A percentile compares a stretch with the other conserved stretches of the same genome.
Evolutionary conservation across 1,140 invertebrate species (phyloP).

Genomic region (Drosophila lowei): DNA sequence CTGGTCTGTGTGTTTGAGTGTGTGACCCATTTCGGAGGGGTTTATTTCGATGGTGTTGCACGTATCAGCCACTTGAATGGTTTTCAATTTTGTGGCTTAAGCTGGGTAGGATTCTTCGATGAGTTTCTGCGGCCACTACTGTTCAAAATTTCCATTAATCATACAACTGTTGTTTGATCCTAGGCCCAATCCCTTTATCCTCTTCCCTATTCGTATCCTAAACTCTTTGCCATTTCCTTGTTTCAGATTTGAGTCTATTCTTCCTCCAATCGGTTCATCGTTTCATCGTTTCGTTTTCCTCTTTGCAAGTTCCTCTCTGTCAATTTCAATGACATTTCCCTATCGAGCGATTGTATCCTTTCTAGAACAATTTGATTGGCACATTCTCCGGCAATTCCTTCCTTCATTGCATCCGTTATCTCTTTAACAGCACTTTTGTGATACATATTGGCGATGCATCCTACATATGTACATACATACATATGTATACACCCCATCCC

Average conservation of each 20-base stretch:
- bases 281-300: neutral
- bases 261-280: too few relatives aligned
- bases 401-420: conserved; percentile 1
- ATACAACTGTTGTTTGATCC: too few relatives aligned
- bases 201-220: too few relatives aligned
- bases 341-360: too few relatives aligned
- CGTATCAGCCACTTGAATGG: neutral
- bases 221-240: too few relatives aligned
- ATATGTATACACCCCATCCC: neutral
- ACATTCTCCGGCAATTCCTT: conserved; percentile 2
- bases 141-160: too few relatives aligned
- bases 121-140: too few relatives aligned
- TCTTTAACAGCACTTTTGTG: conserved; percentile 9
- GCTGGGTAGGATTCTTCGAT: too few relatives aligned
- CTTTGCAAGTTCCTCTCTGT: neutral
- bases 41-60: neutral
- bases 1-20: neutral
- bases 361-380: conserved; percentile 8
- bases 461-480: too few relatives aligned
- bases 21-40: conserved; percentile 22
- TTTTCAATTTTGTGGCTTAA: neutral
- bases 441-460: conserved; percentile 12
- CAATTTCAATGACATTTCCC: neutral
- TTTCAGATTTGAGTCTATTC: too few relatives aligned
- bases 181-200: too few relatives aligned